phyloP scores from a whole-genome alignment of 2,888 invertebrate genomes.

The Nezara viridula region DNA sequence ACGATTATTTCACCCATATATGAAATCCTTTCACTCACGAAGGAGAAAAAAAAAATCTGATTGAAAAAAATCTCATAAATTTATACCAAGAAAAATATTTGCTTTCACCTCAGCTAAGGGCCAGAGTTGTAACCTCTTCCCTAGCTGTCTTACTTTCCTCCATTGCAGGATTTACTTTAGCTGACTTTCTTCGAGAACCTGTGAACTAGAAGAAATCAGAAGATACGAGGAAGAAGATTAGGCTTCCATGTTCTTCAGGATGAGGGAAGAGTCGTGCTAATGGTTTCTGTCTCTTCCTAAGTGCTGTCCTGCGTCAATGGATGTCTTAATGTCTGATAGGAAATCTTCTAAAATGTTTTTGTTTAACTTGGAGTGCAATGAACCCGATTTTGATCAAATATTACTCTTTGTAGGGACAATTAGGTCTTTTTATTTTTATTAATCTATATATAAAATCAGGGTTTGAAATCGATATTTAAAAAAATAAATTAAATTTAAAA shows the following conservation, averaged over 20 bases:
- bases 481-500: no score
- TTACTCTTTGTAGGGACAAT: no score
- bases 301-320: neutral
- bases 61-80: neutral
- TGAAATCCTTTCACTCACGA: conserved; percentile 14
- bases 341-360: neutral
- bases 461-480: no score
- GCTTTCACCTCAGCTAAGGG: neutral
- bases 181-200: neutral
- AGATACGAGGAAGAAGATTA: neutral
- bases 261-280: neutral
- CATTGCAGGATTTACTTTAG: neutral
- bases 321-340: neutral
- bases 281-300: neutral
- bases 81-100: neutral
- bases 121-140: neutral
- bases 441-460: no score
- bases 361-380: neutral
- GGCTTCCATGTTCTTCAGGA: neutral
- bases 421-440: no score
- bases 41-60: neutral
- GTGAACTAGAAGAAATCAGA: neutral
- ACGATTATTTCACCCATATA: neutral
- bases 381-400: neutral
- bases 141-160: neutral